These are phyloP conservation scores for Sycophila texana DNA, from an alignment of 2,888 invertebrate species.

Conservation along the genomic window DNA sequence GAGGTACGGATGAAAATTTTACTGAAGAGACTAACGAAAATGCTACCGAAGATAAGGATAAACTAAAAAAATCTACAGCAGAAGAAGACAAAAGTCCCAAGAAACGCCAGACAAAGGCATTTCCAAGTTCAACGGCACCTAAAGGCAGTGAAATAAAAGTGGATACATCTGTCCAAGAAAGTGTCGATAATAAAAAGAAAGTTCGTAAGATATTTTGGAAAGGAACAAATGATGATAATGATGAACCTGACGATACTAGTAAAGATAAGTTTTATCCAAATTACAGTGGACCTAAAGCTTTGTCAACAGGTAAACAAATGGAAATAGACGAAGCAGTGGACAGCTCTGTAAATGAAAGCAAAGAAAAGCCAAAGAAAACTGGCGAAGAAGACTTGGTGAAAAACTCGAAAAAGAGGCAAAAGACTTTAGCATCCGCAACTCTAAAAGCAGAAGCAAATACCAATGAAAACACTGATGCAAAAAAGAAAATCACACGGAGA, in stretches of 20 bases:
- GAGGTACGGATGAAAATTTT: constrained; percentile 10
- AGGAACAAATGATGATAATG: constrained; percentile 57
- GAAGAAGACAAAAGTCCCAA: constrained; percentile 70
- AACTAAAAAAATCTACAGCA: constrained; percentile 67
- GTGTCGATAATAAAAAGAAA: constrained; percentile 63
- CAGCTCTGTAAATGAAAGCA: constrained; percentile 19
- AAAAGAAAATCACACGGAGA: constrained; percentile 34
- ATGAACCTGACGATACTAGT: constrained; percentile 22
- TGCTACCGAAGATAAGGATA: constrained; percentile 68
- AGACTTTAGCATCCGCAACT: constrained; percentile 4
- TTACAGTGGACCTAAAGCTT: constrained; percentile 74
- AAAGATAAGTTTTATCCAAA: constrained; percentile 76
- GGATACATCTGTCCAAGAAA: constrained; percentile 1
- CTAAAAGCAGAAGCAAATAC: constrained; percentile 1
- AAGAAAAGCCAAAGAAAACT: constrained; percentile 61
- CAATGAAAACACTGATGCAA: background rate
- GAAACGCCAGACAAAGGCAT: constrained; percentile 66
- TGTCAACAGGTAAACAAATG: constrained; percentile 63
- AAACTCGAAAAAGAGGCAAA: constrained; percentile 46
- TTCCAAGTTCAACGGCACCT: background rate
- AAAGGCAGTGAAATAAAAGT: background rate
- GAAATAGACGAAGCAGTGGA: constrained; percentile 61
- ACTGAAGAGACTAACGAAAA: background rate
- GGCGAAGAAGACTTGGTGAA: constrained; percentile 56
- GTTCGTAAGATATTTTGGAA: constrained; percentile 65